Evolutionary conservation across 2,888 invertebrate genomes (phyloP).

Genomic region (Mimachlamys varia): DNA sequence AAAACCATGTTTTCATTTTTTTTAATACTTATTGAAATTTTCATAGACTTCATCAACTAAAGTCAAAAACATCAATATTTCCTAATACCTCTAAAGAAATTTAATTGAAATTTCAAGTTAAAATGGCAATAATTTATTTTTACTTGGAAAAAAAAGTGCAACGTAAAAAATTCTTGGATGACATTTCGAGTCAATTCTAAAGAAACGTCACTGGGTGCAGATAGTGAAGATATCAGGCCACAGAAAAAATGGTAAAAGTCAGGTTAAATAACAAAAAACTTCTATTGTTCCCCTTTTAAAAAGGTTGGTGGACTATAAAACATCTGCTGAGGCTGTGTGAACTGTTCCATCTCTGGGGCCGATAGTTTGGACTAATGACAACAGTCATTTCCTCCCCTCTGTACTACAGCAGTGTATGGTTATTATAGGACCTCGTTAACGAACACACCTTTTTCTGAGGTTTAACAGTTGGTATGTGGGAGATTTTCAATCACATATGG

Average conservation of each 20-base stretch:
- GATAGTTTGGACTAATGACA: constrained; percentile 29
- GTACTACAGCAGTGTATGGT: neutral
- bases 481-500: neutral
- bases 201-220: neutral
- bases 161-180: neutral
- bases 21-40: neutral
- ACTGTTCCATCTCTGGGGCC: neutral
- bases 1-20: neutral
- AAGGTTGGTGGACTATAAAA: neutral
- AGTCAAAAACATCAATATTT: too few species aligned
- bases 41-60: neutral
- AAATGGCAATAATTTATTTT: neutral
- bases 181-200: neutral
- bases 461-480: neutral
- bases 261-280: neutral
- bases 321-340: neutral
- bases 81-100: too few species aligned
- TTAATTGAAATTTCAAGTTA: neutral
- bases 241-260: neutral
- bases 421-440: neutral
- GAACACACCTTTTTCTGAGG: neutral
- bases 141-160: too few species aligned
- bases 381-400: neutral
- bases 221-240: neutral
- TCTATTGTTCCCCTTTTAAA: neutral